A percentile compares a stretch with the other conserved stretches of the same genome.
phyloP scores from a whole-genome alignment of 2,113 vertebrate species.

The Macroglossus sobrinus region DNA sequence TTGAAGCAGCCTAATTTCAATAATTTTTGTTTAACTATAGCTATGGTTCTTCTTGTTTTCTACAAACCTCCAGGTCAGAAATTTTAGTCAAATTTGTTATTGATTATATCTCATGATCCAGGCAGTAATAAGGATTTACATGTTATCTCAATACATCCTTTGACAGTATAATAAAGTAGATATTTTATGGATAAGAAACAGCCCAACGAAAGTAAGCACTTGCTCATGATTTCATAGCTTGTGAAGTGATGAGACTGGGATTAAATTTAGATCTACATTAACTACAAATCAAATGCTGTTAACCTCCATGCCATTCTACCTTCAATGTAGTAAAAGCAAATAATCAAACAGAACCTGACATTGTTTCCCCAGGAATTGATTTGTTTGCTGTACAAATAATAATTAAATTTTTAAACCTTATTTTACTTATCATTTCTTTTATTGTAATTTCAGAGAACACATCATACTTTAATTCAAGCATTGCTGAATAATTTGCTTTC shows the following conservation, averaged over 20 bases:
- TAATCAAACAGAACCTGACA: not conserved
- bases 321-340: not conserved
- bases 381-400: not conserved
- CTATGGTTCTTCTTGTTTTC: not conserved
- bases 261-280: not conserved
- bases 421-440: not conserved
- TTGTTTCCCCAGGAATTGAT: not conserved
- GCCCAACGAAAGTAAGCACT: fast-evolving
- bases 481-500: not conserved
- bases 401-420: not conserved
- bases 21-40: not conserved
- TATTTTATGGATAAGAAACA: not conserved
- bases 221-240: not conserved
- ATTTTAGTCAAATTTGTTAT: not conserved
- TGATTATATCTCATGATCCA: not conserved
- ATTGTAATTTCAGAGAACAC: not conserved
- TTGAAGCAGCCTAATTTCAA: not conserved
- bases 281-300: not conserved
- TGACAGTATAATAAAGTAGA: too few species aligned
- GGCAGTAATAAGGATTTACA: not conserved
- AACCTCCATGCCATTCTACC: not conserved
- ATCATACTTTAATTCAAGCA: not conserved
- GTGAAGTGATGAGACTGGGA: not conserved
- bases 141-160: not conserved
- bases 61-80: not conserved